A percentile compares a stretch with the other conserved stretches of the same genome.
phyloP scores from a whole-genome alignment of 2,888 invertebrate genomes.

The Plemyria rubiginata region DNA sequence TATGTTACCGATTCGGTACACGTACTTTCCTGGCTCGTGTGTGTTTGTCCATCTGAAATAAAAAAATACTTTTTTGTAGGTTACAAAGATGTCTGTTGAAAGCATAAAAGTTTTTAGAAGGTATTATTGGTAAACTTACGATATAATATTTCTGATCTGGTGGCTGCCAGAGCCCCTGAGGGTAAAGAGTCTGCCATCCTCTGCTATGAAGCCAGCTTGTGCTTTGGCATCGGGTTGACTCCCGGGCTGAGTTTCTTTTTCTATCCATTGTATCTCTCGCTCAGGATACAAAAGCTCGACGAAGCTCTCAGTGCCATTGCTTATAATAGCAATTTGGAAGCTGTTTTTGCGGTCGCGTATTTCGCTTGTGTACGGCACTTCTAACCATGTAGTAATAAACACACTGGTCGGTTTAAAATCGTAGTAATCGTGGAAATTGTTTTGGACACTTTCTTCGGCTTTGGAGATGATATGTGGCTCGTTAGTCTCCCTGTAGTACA shows the following conservation, averaged over 20 bases:
- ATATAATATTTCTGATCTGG: conserved; percentile 91
- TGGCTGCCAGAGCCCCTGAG: conserved; percentile 97
- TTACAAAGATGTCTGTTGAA: neutral
- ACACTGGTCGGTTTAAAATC: conserved; percentile 91
- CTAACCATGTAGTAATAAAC: conserved; percentile 95
- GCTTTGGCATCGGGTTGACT: conserved; percentile 94
- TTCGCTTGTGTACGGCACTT: conserved; percentile 91
- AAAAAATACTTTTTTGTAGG: conserved; percentile 3
- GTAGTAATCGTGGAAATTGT: conserved; percentile 88
- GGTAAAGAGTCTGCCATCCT: conserved; percentile 90
- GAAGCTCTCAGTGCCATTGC: conserved; percentile 92
- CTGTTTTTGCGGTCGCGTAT: conserved; percentile 92
- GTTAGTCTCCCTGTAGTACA: conserved; percentile 90
- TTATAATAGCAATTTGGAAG: conserved; percentile 89
- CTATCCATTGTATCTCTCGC: conserved; percentile 96
- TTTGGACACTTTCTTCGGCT: conserved; percentile 89
- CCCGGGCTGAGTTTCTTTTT: conserved; percentile 90
- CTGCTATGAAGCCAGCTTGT: conserved; percentile 96
- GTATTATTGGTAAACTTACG: conserved; percentile 82
- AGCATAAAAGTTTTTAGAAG: neutral
- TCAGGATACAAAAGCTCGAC: conserved; percentile 95
- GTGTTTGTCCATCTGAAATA: conserved; percentile 93
- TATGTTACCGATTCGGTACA: conserved; percentile 93
- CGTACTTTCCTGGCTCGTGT: conserved; percentile 93
- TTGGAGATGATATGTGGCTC: conserved; percentile 86